Percentiles rank a stretch among this genome's conserved stretches.
These are phyloP conservation scores for human DNA, from an alignment of 2,113 vertebrate species.

Conservation along the genomic window GRCh38 chr11:67243001-67243500, in stretches of 20 bases:
- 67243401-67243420: constrained; percentile 42
- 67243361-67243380: neutral
- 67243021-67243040: constrained; percentile 90
- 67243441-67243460: neutral
- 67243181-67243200: neutral
- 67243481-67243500: neutral
- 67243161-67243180: neutral
- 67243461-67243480: neutral
- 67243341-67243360: neutral
- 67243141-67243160: neutral
- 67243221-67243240: constrained; percentile 5
- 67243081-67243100: constrained; percentile 91
- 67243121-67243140: neutral
- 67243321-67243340: neutral
- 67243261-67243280: constrained; percentile 16
- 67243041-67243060: constrained; percentile 94
- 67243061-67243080: constrained; percentile 97
- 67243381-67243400: neutral
- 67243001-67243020: constrained; percentile 88
- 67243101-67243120: neutral
- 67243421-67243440: neutral
- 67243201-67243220: constrained; percentile 28
- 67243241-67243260: neutral
- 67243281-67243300: neutral
- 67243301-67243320: neutral